Evolutionary conservation across 2,113 vertebrate genomes (phyloP).

Genomic region (Terrapene triunguis): DNA sequence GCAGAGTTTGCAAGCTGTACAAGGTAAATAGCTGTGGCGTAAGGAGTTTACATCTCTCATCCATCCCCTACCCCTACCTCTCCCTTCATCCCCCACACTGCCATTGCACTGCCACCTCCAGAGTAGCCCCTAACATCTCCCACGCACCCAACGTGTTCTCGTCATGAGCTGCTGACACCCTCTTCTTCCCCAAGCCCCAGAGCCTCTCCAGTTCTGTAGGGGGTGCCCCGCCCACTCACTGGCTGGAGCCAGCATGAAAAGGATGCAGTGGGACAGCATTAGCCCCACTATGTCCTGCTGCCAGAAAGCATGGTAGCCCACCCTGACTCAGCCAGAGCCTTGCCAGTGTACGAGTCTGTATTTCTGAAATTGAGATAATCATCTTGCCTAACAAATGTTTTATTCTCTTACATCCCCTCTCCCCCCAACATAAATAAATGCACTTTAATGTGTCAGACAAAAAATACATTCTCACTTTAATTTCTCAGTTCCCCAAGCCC

Average conservation of each 20-base stretch:
- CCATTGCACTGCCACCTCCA: background rate
- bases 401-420: background rate
- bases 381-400: conserved; percentile 14
- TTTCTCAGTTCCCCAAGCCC: conserved; percentile 64
- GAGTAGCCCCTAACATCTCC: background rate
- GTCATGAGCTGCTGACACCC: background rate
- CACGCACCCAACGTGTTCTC: background rate
- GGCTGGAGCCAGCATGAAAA: background rate
- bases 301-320: background rate
- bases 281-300: background rate
- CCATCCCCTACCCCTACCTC: background rate
- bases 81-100: background rate
- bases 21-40: background rate
- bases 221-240: background rate
- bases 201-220: accelerated
- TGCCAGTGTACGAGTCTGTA: accelerated
- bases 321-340: background rate
- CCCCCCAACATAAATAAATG: conserved; percentile 46
- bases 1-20: conserved; percentile 24
- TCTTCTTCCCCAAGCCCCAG: background rate
- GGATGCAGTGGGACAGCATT: background rate
- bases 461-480: conserved; percentile 6
- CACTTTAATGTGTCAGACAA: conserved; percentile 60
- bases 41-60: conserved; percentile 45
- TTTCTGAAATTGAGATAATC: conserved; percentile 3